Conservation (phyloP, 2,113 vertebrate genomes). For the Mobula birostris region DNA sequence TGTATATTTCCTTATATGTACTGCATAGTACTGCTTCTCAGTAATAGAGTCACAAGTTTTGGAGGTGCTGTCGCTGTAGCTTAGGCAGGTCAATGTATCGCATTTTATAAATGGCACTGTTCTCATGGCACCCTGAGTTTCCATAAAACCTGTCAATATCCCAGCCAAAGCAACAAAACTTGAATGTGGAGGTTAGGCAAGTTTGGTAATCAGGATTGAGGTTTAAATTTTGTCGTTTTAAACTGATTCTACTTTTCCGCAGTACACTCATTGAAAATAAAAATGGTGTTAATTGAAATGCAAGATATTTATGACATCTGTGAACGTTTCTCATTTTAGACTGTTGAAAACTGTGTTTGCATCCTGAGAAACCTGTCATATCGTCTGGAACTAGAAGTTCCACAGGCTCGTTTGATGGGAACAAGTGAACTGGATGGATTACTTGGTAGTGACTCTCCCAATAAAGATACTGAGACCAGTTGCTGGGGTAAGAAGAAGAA, state of each 20-base stretch:
- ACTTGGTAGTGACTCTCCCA: conserved; percentile 76
- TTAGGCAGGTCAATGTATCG: too few relatives aligned
- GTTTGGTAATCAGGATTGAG: not conserved
- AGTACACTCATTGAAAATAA: not conserved
- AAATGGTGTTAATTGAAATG: not conserved
- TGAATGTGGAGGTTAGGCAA: not conserved
- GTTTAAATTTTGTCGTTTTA: not conserved
- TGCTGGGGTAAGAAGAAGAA: conserved; percentile 97
- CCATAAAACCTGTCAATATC: not conserved
- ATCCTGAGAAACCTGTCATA: conserved; percentile 93
- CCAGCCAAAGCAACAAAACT: not conserved
- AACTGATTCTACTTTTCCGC: not conserved
- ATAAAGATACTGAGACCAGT: conserved; percentile 82
- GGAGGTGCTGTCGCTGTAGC: too few relatives aligned
- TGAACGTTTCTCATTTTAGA: conserved; percentile 56
- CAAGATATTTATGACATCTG: not conserved
- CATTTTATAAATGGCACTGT: too few relatives aligned
- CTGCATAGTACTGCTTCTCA: too few relatives aligned
- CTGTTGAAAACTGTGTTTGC: conserved; percentile 96
- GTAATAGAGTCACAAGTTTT: too few relatives aligned
- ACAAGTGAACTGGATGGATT: conserved; percentile 81
- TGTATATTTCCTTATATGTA: too few relatives aligned
- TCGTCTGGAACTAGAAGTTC: conserved; percentile 87
- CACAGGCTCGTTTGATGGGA: conserved; percentile 71
- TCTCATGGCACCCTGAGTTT: not conserved